A percentile compares a stretch with the other conserved stretches of the same genome.
Evolutionary conservation across 2,113 vertebrate species (phyloP).

Genomic region (Jaculus jaculus): DNA sequence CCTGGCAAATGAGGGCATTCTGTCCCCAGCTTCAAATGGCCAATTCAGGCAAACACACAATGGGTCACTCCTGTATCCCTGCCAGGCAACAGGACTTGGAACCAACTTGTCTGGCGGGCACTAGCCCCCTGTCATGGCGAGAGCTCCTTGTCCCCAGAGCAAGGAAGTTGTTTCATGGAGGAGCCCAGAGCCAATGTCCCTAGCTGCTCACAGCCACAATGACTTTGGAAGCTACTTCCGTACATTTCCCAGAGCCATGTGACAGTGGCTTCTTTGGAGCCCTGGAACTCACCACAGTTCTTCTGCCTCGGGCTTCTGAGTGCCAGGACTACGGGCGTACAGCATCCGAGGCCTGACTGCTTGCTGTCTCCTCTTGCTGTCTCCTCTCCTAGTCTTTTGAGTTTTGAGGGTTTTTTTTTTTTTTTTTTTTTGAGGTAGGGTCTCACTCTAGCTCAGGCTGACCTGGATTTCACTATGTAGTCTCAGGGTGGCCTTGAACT

Average conservation of each 20-base stretch:
- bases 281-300: too few species aligned
- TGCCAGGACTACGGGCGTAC: too few species aligned
- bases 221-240: not conserved
- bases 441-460: too few species aligned
- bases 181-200: not conserved
- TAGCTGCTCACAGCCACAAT: too few species aligned
- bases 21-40: not conserved
- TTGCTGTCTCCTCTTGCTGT: too few species aligned
- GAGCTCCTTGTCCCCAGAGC: accelerated
- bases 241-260: accelerated
- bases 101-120: accelerated
- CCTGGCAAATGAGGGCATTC: accelerated
- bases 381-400: too few species aligned
- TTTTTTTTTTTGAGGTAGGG: too few species aligned
- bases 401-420: too few species aligned
- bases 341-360: too few species aligned
- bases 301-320: too few species aligned
- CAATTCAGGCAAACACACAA: not conserved
- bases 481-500: too few species aligned
- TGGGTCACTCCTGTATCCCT: accelerated
- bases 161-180: accelerated
- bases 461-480: too few species aligned
- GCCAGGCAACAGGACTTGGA: not conserved
- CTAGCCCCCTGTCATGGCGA: accelerated
- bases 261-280: accelerated